phyloP scores from a whole-genome alignment of 2,113 vertebrate species.

The Acinonyx jubatus region DNA sequence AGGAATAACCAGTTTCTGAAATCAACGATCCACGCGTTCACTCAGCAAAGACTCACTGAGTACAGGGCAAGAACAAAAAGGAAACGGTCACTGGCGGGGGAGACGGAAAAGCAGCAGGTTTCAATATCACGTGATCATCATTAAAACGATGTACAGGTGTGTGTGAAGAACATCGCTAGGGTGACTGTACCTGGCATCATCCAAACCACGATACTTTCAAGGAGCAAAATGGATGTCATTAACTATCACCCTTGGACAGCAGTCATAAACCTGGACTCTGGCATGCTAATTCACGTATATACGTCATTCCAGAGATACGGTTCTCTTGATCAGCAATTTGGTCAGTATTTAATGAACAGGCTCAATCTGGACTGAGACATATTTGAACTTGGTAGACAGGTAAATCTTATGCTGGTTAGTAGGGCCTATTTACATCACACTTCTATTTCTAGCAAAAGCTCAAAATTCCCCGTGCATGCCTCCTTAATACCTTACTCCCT shows the following conservation, averaged over 20 bases:
- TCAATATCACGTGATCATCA: neutral
- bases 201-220: neutral
- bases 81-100: neutral
- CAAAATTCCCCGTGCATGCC: rapidly evolving
- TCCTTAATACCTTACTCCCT: neutral
- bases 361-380: neutral
- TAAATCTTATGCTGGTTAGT: neutral
- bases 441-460: neutral
- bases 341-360: neutral
- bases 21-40: neutral
- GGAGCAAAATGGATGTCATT: neutral
- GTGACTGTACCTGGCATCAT: neutral
- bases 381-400: neutral
- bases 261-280: neutral
- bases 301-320: neutral
- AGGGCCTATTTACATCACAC: neutral
- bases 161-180: neutral
- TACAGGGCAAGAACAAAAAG: neutral
- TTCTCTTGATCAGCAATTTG: neutral
- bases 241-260: neutral
- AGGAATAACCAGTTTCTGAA: neutral
- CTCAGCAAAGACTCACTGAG: neutral
- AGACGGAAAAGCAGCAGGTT: neutral
- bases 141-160: neutral
- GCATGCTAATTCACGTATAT: neutral